phyloP scores from a whole-genome alignment of 1,140 invertebrate species.

The Panulirus ornatus region DNA sequence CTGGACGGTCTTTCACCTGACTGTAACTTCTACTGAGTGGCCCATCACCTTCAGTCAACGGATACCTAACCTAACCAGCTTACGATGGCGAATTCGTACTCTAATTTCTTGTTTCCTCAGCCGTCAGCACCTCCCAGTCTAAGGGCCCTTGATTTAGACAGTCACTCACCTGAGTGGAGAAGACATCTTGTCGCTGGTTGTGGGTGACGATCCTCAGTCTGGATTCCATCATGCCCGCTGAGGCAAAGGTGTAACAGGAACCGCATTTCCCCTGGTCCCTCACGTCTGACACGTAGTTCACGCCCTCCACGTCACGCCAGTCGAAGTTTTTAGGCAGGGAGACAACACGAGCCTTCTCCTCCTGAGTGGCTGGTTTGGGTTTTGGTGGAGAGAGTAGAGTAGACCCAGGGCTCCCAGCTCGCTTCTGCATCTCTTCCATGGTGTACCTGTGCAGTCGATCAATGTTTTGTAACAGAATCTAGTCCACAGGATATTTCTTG shows the following conservation, averaged over 20 bases:
- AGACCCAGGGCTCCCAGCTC: conserved; percentile 77
- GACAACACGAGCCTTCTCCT: conserved; percentile 57
- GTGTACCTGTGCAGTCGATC: conserved; percentile 75
- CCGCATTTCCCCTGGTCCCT: conserved; percentile 79
- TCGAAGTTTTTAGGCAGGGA: conserved; percentile 80
- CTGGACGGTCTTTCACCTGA: too few species aligned
- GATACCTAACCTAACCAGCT: too few species aligned
- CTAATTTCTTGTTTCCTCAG: too few species aligned
- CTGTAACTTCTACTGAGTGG: too few species aligned
- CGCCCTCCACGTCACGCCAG: conserved; percentile 80
- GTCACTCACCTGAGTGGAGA: conserved; percentile 78
- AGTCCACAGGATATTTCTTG: too few species aligned
- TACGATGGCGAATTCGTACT: too few species aligned
- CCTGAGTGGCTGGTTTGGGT: conserved; percentile 32
- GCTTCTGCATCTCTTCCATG: conserved; percentile 77
- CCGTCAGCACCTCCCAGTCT: too few species aligned
- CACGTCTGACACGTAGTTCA: conserved; percentile 81
- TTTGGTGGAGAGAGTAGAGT: background rate
- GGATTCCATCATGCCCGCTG: conserved; percentile 80
- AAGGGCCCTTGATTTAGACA: too few species aligned
- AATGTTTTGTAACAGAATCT: too few species aligned
- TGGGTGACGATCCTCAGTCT: conserved; percentile 79
- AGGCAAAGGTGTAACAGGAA: conserved; percentile 81
- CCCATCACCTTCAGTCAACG: too few species aligned
- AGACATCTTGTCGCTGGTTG: conserved; percentile 78